A percentile compares a stretch with the other conserved stretches of the same genome.
Evolutionary conservation across 2,888 invertebrate species (phyloP).

Genomic region (Meiosimyza decipiens): DNA sequence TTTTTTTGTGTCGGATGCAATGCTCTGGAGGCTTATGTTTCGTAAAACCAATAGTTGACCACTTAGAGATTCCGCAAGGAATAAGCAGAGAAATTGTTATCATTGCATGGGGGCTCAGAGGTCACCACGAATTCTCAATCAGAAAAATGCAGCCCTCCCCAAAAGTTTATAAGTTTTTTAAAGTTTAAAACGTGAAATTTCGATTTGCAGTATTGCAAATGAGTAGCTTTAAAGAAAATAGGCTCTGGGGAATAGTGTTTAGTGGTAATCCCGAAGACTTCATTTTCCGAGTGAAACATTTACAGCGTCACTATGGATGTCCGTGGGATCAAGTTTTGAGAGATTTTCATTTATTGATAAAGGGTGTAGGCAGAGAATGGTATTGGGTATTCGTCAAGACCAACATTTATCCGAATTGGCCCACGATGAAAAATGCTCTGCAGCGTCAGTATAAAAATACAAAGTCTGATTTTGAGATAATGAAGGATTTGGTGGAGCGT

Average conservation of each 20-base stretch:
- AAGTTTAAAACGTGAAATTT: no score
- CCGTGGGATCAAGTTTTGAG: slow-evolving; percentile 13
- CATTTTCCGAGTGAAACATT: slow-evolving; percentile 29
- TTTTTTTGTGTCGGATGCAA: no score
- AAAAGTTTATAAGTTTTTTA: no score
- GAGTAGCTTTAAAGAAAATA: background rate
- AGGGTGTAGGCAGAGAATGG: slow-evolving; percentile 29
- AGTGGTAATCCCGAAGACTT: slow-evolving; percentile 31
- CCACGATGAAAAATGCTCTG: background rate
- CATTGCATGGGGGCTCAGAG: no score
- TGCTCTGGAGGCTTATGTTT: no score
- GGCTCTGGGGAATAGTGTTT: slow-evolving; percentile 22
- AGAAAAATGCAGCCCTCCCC: no score
- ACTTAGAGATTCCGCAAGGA: no score
- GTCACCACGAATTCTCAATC: no score
- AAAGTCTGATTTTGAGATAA: slow-evolving; percentile 20
- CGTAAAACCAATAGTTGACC: no score
- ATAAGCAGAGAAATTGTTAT: no score
- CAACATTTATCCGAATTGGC: slow-evolving; percentile 7
- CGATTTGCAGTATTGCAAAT: no score
- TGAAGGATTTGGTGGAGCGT: slow-evolving; percentile 26
- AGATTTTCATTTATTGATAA: slow-evolving; percentile 27
- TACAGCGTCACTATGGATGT: slow-evolving; percentile 10
- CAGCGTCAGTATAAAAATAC: slow-evolving; percentile 9
- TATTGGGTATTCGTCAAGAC: slow-evolving; percentile 24